These are phyloP conservation scores for Bicyclus anynana DNA, from an alignment of 1,140 invertebrate genomes.

Conservation along the genomic window DNA sequence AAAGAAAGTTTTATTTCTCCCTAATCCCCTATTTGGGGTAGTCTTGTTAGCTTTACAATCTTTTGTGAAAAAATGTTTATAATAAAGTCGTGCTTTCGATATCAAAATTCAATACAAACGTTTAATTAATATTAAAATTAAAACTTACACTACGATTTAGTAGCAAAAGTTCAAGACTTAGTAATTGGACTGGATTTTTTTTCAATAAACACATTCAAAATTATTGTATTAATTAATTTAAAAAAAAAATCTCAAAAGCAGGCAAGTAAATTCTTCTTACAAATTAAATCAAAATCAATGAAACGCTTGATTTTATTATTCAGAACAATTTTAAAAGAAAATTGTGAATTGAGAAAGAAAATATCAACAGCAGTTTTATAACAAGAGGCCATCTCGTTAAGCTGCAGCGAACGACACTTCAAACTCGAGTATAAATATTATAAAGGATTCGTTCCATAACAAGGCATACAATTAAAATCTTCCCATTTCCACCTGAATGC, in stretches of 20 bases:
- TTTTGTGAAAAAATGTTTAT: neutral
- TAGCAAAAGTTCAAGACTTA: too few species aligned
- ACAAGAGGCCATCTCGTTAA: constrained; percentile 4
- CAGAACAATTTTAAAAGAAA: neutral
- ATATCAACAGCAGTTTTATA: neutral
- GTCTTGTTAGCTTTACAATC: neutral
- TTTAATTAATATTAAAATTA: too few species aligned
- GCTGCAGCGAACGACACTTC: neutral
- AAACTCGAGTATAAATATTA: neutral
- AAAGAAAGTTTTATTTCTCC: constrained; percentile 59
- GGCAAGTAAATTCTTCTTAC: too few species aligned
- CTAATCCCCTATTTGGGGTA: constrained; percentile 31
- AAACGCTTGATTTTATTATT: neutral
- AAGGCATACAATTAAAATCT: neutral
- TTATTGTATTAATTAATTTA: too few species aligned
- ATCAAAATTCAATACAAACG: too few species aligned
- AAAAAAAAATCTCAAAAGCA: too few species aligned
- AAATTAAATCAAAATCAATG: too few species aligned
- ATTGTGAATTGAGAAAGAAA: neutral
- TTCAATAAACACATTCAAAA: too few species aligned
- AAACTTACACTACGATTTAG: too few species aligned
- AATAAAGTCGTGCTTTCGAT: neutral
- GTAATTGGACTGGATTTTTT: too few species aligned
- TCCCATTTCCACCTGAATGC: neutral
- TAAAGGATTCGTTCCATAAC: neutral